Evolutionary conservation across 1,140 invertebrate species (phyloP), one percentile per base, ranked within the genome.

Genomic region (Ctenoplectra terminalis): DNA sequence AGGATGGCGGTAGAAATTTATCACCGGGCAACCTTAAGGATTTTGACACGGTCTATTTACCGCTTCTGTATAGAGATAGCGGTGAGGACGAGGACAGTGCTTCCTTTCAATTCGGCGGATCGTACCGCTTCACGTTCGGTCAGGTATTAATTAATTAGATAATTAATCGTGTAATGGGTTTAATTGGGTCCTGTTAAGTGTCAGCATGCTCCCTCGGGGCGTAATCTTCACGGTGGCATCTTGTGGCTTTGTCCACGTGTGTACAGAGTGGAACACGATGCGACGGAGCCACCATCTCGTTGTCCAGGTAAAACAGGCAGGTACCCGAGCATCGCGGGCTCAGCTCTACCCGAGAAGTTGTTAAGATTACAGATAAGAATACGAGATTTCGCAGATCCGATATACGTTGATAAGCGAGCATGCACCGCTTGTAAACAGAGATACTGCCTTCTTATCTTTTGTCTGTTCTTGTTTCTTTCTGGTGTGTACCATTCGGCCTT

Each of bases 111-210:
- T 79, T 81, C 71, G 76, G 75, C 61, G 75, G 48, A 82, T 60
- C 52, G 34, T 70, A 71, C 69, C 56, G 64, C 67, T 61, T 81
- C 79, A 50, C 72, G 66, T 74, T 48, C 48, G 83, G 82, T 87
- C 69, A 82, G 88, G 79, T 91, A 93, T 92, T 92, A 93, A 93
- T 93, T 93, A 93, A 93, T 93, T 92, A 92, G 91, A 93, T 92
- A 93, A 93, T 93, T 93, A 93, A 93, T 93, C 92, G 90, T 92
- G 92, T 92, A 92, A 92, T 92, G 91, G 89, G 84, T 91, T 93
- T 93, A 92, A 93, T 93, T 93, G 92, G 92, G 89, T 85, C 91
- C 90, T 92, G 92, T 93, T 92, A 92, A 92, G 92, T 92, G 92
- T 93, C 92, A 92, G 90, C 75, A 72, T 76, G 77, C 74, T 74